A percentile compares a stretch with the other conserved stretches of the same genome.
Conservation (phyloP, 2,797 vertebrate genomes). For the Poeciliopsis paucimaculata region DNA sequence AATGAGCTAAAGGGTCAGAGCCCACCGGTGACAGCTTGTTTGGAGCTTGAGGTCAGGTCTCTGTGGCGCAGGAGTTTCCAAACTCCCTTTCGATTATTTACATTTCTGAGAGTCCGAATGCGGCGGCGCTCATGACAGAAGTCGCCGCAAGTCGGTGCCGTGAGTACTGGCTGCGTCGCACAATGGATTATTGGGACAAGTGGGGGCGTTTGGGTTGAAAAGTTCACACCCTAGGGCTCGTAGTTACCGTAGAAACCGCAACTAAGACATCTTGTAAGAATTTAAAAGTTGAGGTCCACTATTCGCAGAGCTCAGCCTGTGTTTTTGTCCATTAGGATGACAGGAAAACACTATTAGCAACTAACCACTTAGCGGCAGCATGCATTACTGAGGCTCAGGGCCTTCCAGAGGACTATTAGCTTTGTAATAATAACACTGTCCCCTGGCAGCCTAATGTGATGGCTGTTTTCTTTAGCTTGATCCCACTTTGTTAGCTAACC, state of each 20-base stretch:
- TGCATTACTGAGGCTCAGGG: constrained; percentile 64
- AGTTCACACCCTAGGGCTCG: constrained; percentile 43
- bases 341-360: constrained; percentile 79
- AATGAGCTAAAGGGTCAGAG: constrained; percentile 7
- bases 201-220: constrained; percentile 47
- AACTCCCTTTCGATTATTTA: constrained; percentile 42
- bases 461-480: constrained; percentile 65
- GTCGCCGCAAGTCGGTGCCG: neutral
- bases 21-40: constrained; percentile 24
- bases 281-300: constrained; percentile 33
- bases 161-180: constrained; percentile 1
- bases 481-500: constrained; percentile 63
- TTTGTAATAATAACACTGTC: constrained; percentile 79
- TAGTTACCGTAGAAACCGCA: constrained; percentile 31
- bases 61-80: constrained; percentile 8
- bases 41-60: constrained; percentile 31
- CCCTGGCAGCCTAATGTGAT: constrained; percentile 66
- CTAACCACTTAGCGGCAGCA: constrained; percentile 70
- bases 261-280: constrained; percentile 39
- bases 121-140: neutral
- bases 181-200: constrained; percentile 4
- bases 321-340: constrained; percentile 74
- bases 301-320: constrained; percentile 51
- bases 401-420: constrained; percentile 75
- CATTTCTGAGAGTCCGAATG: constrained; percentile 21